Base-by-base conservation (phyloP, 2,113 vertebrate genomes). In the Eulemur macaco region DNA sequence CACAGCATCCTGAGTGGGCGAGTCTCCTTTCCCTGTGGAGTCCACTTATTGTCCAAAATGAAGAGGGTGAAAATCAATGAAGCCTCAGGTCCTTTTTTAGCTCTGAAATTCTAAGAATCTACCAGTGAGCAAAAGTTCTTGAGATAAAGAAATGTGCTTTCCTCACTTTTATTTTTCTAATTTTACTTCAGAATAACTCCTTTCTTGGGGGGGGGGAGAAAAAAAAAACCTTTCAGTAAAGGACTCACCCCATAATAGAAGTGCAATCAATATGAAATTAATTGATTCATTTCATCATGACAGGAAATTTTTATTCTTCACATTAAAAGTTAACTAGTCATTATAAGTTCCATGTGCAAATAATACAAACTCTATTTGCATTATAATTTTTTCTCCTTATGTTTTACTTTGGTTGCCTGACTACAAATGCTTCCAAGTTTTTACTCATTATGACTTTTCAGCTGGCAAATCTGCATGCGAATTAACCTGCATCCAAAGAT, bases 321-420 rank as follows among this genome's bases (percentile, higher is more conserved):
- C 10, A 42, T 86, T 76, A 25, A 77, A 87, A 91, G 27, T 10
- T 54, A 95, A 20, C 6, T 31, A 69, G 34, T 47, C 27, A 10
- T 92, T 77, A 29, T 31, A 81, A 91, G 11, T 77, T 91, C 23
- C 9, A 39, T 31, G 18, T 78, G 15, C 37, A 95, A 66, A 89
- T 76, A 64, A 82, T 68, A 52, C 18, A 71, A 91, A 68, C 21
- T 3, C 6, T 21, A 66, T 73, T 91, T 90, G 25, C 17, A n/a
- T 86, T 50, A 23, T 45, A 27, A 8, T 82, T 87, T 96, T 83
- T 10, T 18, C 23, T 69, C 4, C 45, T 90, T 73, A 60, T 42
- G 15, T 45, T 85, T 80, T 39, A 21, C 12, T 78, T 91, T 77
- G 42, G 45, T 93, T 97, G 91, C 8, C 47, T 93, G n/a, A 54